Base-by-base conservation (phyloP, 2,888 invertebrate species). In the Lasioglossum vierecki region DNA sequence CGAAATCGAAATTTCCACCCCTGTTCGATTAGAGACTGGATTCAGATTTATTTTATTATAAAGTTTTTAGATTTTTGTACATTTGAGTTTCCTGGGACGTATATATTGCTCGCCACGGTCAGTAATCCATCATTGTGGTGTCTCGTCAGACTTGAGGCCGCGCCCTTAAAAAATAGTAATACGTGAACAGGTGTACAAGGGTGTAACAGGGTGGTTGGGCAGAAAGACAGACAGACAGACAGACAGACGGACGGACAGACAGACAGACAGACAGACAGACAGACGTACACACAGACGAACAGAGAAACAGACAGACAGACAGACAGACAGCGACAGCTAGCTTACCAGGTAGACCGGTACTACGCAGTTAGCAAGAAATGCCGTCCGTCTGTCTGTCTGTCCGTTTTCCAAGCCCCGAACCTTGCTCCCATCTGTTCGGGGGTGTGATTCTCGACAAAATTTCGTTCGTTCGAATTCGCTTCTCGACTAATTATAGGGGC, bases 291-390 rank as follows among this genome's bases (percentile, higher is more conserved):
- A 92, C 89, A 89, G 46, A 91, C 82, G 89, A 80, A 89, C 87
- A 85, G 73, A 89, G 84, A 83, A 86, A 89, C 83, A 86, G 85
- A 91, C 90, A 90, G 82, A 91, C 90, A 90, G 82, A 90, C 84
- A 91, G 89, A 91, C 88, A 92, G 90, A 93, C 91, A 92, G 89
- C 92, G 91, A 94, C 90, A 94, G 91, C 93, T 93, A 94, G 94
- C 94, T 94, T 94, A 94, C 93, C 93, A 92, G 91, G 86, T 92
- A 90, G 87, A 89, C 85, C 84, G 90, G 89, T 90, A 91, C 89
- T 91, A 91, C 89, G 90, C 89, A 91, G 85, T 90, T 86, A 87
- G 88, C 90, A 84, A 90, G 87, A 90, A 89, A 88, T 86, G 85
- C 89, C 89, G 88, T 91, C 91, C 91, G 91, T 91, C 91, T 91